phyloP scores from a whole-genome alignment of 2,888 invertebrate species.

The Colostygia pectinataria region DNA sequence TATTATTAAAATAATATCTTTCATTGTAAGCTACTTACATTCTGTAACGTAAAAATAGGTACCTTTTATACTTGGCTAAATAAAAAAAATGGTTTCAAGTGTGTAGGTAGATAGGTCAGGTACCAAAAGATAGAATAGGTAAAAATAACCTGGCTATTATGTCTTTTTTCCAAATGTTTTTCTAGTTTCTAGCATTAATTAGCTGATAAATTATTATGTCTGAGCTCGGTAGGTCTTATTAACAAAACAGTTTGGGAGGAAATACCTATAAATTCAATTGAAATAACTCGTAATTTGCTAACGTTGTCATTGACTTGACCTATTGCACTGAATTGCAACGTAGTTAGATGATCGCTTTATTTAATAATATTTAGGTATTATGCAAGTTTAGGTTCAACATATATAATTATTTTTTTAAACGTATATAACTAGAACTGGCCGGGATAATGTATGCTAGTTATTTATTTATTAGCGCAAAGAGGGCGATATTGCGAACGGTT shows the following conservation, averaged over 20 bases:
- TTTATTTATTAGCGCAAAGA: slow-evolving; percentile 72
- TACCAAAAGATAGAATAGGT: too few relatives aligned
- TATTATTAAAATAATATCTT: too few relatives aligned
- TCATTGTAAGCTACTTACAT: too few relatives aligned
- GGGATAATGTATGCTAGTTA: slow-evolving; percentile 37
- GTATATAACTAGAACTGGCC: not conserved
- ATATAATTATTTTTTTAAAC: not conserved
- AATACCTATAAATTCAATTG: not conserved
- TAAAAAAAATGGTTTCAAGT: too few relatives aligned
- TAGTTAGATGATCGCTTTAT: not conserved
- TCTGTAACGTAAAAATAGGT: too few relatives aligned
- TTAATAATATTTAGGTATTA: too few relatives aligned
- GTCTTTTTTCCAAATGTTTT: too few relatives aligned
- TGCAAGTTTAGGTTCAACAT: not conserved
- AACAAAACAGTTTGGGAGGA: not conserved
- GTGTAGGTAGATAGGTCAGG: too few relatives aligned
- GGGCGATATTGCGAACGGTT: slow-evolving; percentile 64
- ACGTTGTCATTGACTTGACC: slow-evolving; percentile 26
- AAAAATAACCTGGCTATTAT: too few relatives aligned
- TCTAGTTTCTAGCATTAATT: not conserved
- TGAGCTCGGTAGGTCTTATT: not conserved
- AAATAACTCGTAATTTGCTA: slow-evolving; percentile 10
- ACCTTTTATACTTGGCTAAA: too few relatives aligned
- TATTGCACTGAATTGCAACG: slow-evolving; percentile 18
- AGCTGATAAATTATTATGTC: not conserved